Evolutionary conservation across 1,140 invertebrate genomes (phyloP), one percentile per base, ranked within the genome.

Genomic region (Notospermus geniculatus): DNA sequence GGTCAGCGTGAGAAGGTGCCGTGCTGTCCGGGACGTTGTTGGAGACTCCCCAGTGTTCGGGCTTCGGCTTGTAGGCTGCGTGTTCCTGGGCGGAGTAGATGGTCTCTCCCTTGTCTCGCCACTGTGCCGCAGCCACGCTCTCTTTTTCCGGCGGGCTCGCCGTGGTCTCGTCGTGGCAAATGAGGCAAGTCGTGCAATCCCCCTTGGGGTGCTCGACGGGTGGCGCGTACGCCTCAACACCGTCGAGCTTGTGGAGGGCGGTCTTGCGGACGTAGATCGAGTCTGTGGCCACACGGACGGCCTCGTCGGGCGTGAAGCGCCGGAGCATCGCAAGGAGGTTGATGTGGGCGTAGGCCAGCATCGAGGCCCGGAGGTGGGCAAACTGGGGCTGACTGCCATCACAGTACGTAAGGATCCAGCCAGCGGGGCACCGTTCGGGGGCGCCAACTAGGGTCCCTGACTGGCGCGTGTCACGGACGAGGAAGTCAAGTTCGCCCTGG

Each of bases 311-410:
- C 2, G 17, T 22, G 39, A 65, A 62, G 9, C 60, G 5, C n/a
- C 4, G n/a, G 25, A 62, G 54, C 60, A 62, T 65, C 23, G 13
- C 2, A 13, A 29, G 45, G 43, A 30, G 64, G 43, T 66, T 66
- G 41, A 59, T 66, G 56, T 66, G 57, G 43, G 56, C 56, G 23
- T 63, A 66, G 9, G 64, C 56, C 50, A 63, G 17, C 57, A 62
- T 66, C 30, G 13, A 1, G 22, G 52, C 60, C 22, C 39, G 11
- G 1, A 62, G 52, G 56, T 62, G 55, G 23, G 59, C 28, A 17
- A 62, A 62, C 54, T 54, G 36, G 11, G 59, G 41, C 19, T 59
- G 57, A 45, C 11, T 13, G 11, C 54, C 59, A 23, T 61, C 59
- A 45, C 61, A 62, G 27, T 57, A 65, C 1, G 62, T 60, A 9